Conservation (phyloP, 2,113 vertebrate species). For the Misgurnus mizolepis region DNA sequence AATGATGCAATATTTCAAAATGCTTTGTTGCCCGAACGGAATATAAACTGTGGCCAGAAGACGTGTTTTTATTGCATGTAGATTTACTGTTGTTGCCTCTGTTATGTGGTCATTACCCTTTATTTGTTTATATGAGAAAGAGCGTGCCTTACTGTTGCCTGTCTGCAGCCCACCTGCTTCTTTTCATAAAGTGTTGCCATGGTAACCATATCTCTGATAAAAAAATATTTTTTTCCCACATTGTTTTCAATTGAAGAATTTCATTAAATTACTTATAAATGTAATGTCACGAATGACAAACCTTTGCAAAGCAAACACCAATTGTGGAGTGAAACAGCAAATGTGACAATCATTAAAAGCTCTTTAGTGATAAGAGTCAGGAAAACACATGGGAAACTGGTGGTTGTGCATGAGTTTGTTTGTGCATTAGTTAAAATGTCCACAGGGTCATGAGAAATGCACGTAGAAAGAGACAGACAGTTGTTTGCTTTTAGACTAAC, state of each 20-base stretch:
- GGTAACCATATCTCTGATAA: background rate
- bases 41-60: slow-evolving; percentile 34
- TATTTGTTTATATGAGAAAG: slow-evolving; percentile 28
- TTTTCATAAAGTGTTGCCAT: slow-evolving; percentile 6
- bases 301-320: background rate
- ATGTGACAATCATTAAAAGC: background rate
- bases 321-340: background rate
- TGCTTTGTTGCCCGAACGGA: slow-evolving; percentile 23
- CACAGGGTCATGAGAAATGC: slow-evolving; percentile 8
- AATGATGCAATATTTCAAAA: slow-evolving; percentile 34
- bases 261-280: background rate
- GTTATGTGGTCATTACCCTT: slow-evolving; percentile 22
- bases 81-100: background rate
- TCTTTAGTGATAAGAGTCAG: background rate
- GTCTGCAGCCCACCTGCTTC: background rate
- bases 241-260: background rate
- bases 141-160: background rate
- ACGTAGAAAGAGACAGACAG: slow-evolving; percentile 20
- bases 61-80: slow-evolving; percentile 34
- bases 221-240: background rate
- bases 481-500: slow-evolving; percentile 32
- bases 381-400: slow-evolving; percentile 13
- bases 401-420: background rate
- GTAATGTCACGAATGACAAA: slow-evolving; percentile 11
- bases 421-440: background rate